These are phyloP conservation scores for Plectropomus leopardus DNA, from an alignment of 2,113 vertebrate species.

Conservation along the genomic window DNA sequence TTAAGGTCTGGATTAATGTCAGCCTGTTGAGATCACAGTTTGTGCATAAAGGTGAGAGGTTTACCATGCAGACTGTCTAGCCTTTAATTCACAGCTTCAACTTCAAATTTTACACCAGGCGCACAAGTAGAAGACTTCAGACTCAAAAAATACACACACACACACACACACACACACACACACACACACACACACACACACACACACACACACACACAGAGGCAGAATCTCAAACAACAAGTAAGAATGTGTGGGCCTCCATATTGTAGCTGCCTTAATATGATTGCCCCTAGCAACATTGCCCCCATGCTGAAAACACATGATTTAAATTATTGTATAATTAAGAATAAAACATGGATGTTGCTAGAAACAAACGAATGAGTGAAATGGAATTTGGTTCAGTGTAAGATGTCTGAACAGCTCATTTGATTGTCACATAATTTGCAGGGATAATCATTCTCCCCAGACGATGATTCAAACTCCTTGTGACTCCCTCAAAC, in stretches of 20 bases:
- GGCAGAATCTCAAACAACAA: not conserved
- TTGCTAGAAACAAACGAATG: too few species aligned
- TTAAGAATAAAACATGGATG: too few species aligned
- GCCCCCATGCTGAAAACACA: not conserved
- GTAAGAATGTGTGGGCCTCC: not conserved
- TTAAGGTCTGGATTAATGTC: constrained; percentile 1
- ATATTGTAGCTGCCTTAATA: not conserved
- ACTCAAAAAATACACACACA: not conserved
- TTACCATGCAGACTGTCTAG: not conserved
- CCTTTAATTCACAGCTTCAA: not conserved
- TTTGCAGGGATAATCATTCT: not conserved
- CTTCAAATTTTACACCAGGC: not conserved
- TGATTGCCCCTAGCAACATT: not conserved
- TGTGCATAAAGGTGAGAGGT: not conserved
- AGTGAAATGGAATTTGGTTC: too few species aligned
- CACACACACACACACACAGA: not conserved
- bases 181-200: not conserved
- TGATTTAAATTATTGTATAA: not conserved
- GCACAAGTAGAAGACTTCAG: not conserved
- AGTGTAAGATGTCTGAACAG: not conserved
- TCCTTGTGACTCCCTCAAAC: too few species aligned
- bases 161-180: not conserved
- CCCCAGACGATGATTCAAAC: too few species aligned
- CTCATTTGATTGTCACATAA: not conserved
- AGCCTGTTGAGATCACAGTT: constrained; percentile 23